Conservation (phyloP, 2,797 vertebrate genomes). For the Siniperca scherzeri region DNA sequence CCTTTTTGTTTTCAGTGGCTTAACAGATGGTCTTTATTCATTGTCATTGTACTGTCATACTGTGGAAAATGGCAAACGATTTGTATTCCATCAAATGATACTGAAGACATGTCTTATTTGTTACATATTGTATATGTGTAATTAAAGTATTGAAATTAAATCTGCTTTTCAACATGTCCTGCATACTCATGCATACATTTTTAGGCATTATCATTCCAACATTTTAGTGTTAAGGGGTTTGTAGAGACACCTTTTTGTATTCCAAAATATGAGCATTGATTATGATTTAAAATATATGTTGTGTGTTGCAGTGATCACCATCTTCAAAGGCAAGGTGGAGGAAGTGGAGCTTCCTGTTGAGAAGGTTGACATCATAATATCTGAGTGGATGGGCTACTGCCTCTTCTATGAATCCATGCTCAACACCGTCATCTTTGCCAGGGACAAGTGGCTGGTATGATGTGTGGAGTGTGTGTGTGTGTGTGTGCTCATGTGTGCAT, state of each 20-base stretch:
- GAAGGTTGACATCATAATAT: slow-evolving; percentile 98
- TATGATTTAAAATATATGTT: neutral
- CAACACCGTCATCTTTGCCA: slow-evolving; percentile 97
- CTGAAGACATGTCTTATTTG: neutral
- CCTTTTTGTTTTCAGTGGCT: neutral
- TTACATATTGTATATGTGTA: neutral
- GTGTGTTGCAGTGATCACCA: slow-evolving; percentile 94
- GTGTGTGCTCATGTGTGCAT: neutral
- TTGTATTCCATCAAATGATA: neutral
- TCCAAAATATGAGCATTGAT: neutral
- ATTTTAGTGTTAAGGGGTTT: neutral
- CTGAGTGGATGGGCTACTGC: slow-evolving; percentile 99
- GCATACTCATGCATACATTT: neutral
- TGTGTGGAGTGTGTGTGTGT: slow-evolving; percentile 14
- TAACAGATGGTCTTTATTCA: neutral
- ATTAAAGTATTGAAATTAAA: neutral
- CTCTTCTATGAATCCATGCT: slow-evolving; percentile 99
- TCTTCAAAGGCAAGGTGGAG: slow-evolving; percentile 98
- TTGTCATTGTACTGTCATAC: neutral
- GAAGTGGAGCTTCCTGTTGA: slow-evolving; percentile 97
- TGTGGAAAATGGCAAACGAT: neutral
- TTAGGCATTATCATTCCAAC: neutral
- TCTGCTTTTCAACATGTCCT: neutral
- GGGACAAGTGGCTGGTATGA: slow-evolving; percentile 98
- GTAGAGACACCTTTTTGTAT: neutral